Evolutionary conservation across 2,888 invertebrate species (phyloP), one percentile per base, ranked within the genome.

Genomic region (Prenolepis imparis): DNA sequence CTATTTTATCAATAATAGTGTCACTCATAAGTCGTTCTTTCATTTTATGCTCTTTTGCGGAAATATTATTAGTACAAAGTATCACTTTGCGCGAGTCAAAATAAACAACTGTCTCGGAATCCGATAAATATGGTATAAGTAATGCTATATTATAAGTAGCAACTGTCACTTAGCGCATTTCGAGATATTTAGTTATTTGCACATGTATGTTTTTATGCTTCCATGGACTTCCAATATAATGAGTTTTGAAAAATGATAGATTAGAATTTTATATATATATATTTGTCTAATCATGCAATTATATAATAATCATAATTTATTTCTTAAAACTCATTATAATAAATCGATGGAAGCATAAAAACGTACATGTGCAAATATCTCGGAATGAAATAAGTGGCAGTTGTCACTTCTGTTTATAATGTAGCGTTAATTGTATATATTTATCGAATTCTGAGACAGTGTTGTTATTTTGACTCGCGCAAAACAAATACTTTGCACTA

Each of bases 91-190:
- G 39, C 48, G 55, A 72, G 32, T 41, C 36, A 11, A 41, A 81
- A 81, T 73, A 18, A 18, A 55, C 63, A 72, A 81, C 44, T 39
- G 63, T 68, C 5, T 36, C 21, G 3, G 36, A 44, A 21, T 32
- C 15, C 81, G 41, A 81, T 41, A 48, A 81, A 32, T n/a, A 52
- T 28, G 1, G 28, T 28, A 28, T 18, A 66, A 74, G 24, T 66
- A 66, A 39, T 32, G 4, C 5, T 55, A 5, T 36, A 5, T 36
- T 5, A 36, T 36, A 36, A 68, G n/a, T 61, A 32, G 39, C 24
- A 68, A 82, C 68, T 82, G 12, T 75, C 67, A 68, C 66, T 74
- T 82, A 82, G 48, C 67, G 32, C 68, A 59, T 68, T 67, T 18
- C 39, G 39, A 68, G 61, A 68, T 61, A 63, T 52, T 64, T 28